Base-by-base conservation (phyloP, 2,113 vertebrate genomes). In the Oryzias javanicus region DNA sequence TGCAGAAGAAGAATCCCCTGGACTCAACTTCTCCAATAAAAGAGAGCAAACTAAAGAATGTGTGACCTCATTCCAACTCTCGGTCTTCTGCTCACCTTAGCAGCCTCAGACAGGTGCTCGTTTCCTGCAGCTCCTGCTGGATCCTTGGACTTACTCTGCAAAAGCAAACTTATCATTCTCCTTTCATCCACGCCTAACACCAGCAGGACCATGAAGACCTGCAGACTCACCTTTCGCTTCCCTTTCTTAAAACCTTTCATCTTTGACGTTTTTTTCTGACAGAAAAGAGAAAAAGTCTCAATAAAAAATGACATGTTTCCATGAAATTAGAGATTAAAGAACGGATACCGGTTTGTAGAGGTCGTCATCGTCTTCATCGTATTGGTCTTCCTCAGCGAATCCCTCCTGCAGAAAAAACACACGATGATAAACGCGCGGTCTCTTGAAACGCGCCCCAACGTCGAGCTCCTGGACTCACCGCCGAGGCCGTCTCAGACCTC, bases 61-160 rank as follows among this genome's bases (percentile, higher is more conserved):
- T 12, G 14, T n/a, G 4, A 13, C 15, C 5, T 12, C 22, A 19
- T 25, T 12, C 4, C 15, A 24, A 16, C 6, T 42, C 14, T 1
- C 2, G 18, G 24, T 22, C 7, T 48, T n/a, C 1, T 19, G 19
- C 67, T 27, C 49, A 92, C 91, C 86, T 64, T 47, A 0, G 91
- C 89, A 5, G 89, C 91, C 55, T 91, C 91, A 16, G 90, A 90
- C 51, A 83, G 17, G 61, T 50, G 87, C 61, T 85, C 66, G 0
- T 67, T 45, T 1, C 74, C 80, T 0, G 83, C 59, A 4, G 80
- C 87, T 68, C 83, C 89, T 12, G 67, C 56, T 6, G 71, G 63
- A 41, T 72, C 64, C 0, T 86, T 42, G 14, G n/a, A 20, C 70
- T 84, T 85, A 8, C 4, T 63, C 89, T 91, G 67, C 0, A 46